These are phyloP conservation scores for Augochlorella aurata DNA, from an alignment of 2,888 invertebrate genomes.

Conservation along the genomic window DNA sequence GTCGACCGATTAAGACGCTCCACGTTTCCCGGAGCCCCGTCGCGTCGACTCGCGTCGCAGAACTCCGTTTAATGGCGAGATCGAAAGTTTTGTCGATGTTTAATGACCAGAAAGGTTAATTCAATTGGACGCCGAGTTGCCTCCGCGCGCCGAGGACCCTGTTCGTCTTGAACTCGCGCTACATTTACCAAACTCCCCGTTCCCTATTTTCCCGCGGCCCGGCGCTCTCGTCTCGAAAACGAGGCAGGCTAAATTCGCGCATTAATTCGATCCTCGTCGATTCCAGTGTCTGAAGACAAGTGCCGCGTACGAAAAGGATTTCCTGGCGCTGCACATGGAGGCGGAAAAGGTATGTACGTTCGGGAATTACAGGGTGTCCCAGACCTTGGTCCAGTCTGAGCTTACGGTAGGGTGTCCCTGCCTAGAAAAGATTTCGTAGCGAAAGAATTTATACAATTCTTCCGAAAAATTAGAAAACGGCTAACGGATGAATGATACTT, in stretches of 20 bases:
- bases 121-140: conserved; percentile 28
- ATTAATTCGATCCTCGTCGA: conserved; percentile 2
- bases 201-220: no score
- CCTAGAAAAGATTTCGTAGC: no score
- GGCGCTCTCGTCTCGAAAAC: background rate
- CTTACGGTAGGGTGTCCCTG: no score
- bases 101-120: conserved; percentile 37
- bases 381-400: no score
- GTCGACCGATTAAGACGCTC: background rate
- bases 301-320: conserved; percentile 60
- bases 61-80: conserved; percentile 23
- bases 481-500: no score
- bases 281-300: conserved; percentile 61
- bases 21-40: background rate
- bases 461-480: no score
- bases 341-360: conserved; percentile 57
- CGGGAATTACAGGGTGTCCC: no score
- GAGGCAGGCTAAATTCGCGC: no score
- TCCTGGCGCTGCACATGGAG: conserved; percentile 65
- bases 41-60: background rate
- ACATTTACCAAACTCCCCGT: background rate
- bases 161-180: conserved; percentile 11
- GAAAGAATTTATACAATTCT: no score
- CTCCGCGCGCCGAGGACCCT: background rate
- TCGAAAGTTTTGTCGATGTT: conserved; percentile 30